Conservation (phyloP, 2,888 invertebrate species). For the Ornithoptera alexandrae region DNA sequence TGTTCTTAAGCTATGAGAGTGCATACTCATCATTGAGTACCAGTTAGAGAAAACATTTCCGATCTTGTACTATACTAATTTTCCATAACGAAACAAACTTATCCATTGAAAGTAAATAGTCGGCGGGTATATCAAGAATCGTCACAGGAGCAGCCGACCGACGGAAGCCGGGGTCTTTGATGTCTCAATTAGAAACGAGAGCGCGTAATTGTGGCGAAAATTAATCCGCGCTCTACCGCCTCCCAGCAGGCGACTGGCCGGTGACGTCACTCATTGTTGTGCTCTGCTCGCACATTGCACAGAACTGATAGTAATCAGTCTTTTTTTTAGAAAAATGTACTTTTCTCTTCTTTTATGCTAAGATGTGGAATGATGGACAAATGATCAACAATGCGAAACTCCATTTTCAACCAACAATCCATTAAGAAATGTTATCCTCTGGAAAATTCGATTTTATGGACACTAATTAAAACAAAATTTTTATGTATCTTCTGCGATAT, state of each 20-base stretch:
- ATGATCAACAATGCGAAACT: too few species aligned
- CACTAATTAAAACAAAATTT: neutral
- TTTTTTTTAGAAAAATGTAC: neutral
- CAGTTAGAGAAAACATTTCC: too few species aligned
- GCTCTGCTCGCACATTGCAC: slow-evolving; percentile 1
- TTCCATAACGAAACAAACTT: neutral
- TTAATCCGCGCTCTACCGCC: slow-evolving; percentile 64
- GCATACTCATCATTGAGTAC: too few species aligned
- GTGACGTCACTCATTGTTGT: slow-evolving; percentile 15
- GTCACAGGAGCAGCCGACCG: slow-evolving; percentile 46
- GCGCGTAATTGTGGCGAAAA: slow-evolving; percentile 76
- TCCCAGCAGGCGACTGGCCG: slow-evolving; percentile 21
- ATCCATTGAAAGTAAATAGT: neutral
- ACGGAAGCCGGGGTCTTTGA: slow-evolving; percentile 65
- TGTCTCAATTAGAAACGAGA: slow-evolving; percentile 77
- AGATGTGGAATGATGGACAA: too few species aligned
- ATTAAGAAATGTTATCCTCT: too few species aligned
- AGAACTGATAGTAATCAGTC: neutral
- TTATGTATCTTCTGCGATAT: neutral
- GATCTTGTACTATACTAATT: too few species aligned
- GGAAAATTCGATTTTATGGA: neutral
- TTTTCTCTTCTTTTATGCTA: neutral
- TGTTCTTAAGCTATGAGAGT: too few species aligned
- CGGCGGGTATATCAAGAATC: slow-evolving; percentile 41
- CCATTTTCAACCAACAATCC: too few species aligned